phyloP scores from a whole-genome alignment of 2,113 vertebrate genomes.

The Leptosomus discolor region DNA sequence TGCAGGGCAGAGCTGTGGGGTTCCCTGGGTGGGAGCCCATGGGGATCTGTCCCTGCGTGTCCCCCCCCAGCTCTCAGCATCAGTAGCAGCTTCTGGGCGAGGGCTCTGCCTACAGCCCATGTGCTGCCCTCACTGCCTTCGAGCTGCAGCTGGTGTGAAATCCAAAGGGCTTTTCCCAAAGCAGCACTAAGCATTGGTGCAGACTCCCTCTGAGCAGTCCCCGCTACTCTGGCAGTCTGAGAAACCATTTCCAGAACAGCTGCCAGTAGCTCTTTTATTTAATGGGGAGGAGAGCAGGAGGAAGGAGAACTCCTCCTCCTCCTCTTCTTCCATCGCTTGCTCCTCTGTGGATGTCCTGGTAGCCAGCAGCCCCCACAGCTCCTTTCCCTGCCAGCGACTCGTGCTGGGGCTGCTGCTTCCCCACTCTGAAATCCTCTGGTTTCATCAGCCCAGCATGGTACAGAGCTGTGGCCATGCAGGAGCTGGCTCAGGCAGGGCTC shows the following conservation, averaged over 20 bases:
- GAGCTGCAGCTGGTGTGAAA: neutral
- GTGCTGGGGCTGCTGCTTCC: neutral
- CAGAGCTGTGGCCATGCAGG: neutral
- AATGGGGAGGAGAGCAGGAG: neutral
- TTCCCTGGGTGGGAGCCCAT: neutral
- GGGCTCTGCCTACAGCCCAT: neutral
- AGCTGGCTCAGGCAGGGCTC: neutral
- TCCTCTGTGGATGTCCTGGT: rapidly evolving
- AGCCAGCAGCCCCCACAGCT: rapidly evolving
- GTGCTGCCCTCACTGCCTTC: neutral
- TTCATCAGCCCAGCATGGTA: neutral
- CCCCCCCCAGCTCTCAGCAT: neutral
- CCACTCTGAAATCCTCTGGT: rapidly evolving
- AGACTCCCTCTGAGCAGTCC: neutral
- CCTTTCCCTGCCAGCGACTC: rapidly evolving
- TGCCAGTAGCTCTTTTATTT: neutral
- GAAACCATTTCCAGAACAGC: neutral
- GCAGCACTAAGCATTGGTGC: neutral
- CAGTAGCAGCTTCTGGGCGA: neutral
- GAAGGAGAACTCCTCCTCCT: neutral
- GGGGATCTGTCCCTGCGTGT: rapidly evolving
- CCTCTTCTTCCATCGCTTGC: neutral
- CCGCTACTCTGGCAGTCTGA: neutral
- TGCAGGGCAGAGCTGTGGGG: neutral
- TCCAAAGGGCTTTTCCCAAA: neutral